Conservation (phyloP, 1,140 invertebrate species). For the Nebria ingens region DNA sequence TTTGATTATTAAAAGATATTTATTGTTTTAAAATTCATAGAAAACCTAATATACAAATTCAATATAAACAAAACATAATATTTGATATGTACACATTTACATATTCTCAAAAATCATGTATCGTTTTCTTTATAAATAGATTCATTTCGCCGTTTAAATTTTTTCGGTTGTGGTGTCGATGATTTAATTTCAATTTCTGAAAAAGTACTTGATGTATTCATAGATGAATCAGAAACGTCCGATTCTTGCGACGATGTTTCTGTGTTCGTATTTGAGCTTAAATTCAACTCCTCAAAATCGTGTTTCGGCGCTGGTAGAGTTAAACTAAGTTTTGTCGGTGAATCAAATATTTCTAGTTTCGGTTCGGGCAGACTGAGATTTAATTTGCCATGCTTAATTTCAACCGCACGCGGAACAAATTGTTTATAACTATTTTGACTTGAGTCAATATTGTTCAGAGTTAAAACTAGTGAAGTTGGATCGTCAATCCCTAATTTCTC, state of each 20-base stretch:
- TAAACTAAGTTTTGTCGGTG: slow-evolving; percentile 1
- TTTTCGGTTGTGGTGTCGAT: slow-evolving; percentile 24
- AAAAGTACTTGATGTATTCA: neutral
- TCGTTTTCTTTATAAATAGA: slow-evolving; percentile 36
- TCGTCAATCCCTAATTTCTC: slow-evolving; percentile 68
- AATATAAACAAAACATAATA: too few relatives aligned
- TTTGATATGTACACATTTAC: too few relatives aligned
- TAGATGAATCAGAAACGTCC: neutral
- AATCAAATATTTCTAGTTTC: neutral
- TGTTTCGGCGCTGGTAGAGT: neutral
- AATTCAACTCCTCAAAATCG: neutral
- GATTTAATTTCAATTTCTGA: slow-evolving; percentile 8
- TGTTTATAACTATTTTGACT: too few relatives aligned
- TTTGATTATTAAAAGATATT: too few relatives aligned
- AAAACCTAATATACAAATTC: too few relatives aligned
- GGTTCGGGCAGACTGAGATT: slow-evolving; percentile 20
- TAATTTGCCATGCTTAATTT: slow-evolving; percentile 6
- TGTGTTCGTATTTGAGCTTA: neutral
- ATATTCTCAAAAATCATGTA: too few relatives aligned
- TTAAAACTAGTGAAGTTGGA: slow-evolving; percentile 47
- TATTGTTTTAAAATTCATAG: too few relatives aligned
- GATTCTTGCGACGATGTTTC: slow-evolving; percentile 1
- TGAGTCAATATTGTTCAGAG: slow-evolving; percentile 18
- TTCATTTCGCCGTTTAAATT: slow-evolving; percentile 39
- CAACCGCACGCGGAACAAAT: neutral